phyloP scores from a whole-genome alignment of 2,888 invertebrate species.

The Chrysotoxum bicinctum region DNA sequence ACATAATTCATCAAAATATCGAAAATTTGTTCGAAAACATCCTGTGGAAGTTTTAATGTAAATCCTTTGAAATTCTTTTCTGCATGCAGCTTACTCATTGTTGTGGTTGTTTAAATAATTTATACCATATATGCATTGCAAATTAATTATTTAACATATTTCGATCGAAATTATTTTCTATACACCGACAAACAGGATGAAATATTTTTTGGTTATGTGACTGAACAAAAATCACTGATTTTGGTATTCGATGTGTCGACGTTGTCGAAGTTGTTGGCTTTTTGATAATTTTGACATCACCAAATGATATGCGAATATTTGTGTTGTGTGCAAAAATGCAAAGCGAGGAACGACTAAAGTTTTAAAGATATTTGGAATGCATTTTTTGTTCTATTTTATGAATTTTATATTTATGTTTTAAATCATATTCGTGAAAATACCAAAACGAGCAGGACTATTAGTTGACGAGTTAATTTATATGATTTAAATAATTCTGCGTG shows the following conservation, averaged over 20 bases:
- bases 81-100: no score
- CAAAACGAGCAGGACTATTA: background rate
- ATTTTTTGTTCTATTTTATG: background rate
- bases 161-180: background rate
- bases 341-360: background rate
- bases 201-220: background rate
- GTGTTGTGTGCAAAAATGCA: background rate
- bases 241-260: conserved; percentile 43
- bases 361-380: background rate
- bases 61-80: no score
- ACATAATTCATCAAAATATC: no score
- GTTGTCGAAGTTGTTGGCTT: conserved; percentile 34
- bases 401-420: background rate
- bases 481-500: background rate
- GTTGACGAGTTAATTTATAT: background rate
- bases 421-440: background rate
- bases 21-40: no score
- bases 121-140: conserved; percentile 15
- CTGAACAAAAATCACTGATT: conserved; percentile 30
- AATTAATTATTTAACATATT: conserved; percentile 64
- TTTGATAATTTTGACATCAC: background rate
- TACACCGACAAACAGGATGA: background rate
- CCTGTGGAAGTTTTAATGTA: no score
- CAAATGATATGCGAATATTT: background rate
- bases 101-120: no score